A percentile compares a stretch with the other conserved stretches of the same genome.
Evolutionary conservation across 1,140 invertebrate genomes (phyloP).

Genomic region (Sinonovacula constricta): DNA sequence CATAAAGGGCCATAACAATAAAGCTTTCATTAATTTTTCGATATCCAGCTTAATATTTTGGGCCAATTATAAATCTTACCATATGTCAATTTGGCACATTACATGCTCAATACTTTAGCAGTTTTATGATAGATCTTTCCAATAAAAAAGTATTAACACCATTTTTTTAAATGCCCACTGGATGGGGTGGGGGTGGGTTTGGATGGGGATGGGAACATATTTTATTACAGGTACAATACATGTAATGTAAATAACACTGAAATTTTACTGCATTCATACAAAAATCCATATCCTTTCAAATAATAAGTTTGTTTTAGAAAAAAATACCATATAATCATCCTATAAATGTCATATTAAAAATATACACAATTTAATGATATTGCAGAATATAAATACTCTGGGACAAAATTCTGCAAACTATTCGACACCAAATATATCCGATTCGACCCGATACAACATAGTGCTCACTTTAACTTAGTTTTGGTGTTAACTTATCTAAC

Average conservation of each 20-base stretch:
- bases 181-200: neutral
- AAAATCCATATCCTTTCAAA: neutral
- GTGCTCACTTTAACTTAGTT: neutral
- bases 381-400: neutral
- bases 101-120: neutral
- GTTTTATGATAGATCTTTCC: neutral
- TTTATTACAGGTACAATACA: neutral
- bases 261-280: neutral
- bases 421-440: too few species aligned
- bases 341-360: neutral
- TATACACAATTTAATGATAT: neutral
- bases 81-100: neutral
- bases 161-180: neutral
- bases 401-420: neutral
- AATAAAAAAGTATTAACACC: neutral
- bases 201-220: too few species aligned
- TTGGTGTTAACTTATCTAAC: too few species aligned
- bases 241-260: neutral
- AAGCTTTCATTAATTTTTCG: neutral
- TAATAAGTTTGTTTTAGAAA: neutral
- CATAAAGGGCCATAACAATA: too few species aligned
- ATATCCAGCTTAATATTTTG: neutral
- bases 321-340: neutral
- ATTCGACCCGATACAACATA: neutral
- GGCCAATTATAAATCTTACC: neutral